A percentile compares a stretch with the other conserved stretches of the same genome.
Evolutionary conservation across 2,113 vertebrate genomes (phyloP).

Genomic region (Picathartes gymnocephalus): DNA sequence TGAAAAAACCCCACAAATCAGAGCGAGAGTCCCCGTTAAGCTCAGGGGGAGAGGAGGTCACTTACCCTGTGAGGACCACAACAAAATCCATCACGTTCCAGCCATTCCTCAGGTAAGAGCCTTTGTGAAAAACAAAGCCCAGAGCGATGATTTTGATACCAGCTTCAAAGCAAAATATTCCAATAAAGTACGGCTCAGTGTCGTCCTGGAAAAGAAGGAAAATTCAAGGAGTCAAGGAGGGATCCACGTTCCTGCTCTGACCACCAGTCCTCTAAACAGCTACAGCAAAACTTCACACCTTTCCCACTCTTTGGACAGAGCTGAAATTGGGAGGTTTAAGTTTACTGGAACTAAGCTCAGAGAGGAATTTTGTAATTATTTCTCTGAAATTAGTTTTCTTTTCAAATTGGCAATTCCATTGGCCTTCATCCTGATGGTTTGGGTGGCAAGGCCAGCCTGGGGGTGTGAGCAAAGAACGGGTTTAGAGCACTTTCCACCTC

Average conservation of each 20-base stretch:
- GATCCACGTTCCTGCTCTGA: background rate
- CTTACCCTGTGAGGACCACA: slow-evolving; percentile 96
- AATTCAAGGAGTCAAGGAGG: background rate
- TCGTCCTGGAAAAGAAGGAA: slow-evolving; percentile 78
- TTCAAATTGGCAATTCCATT: background rate
- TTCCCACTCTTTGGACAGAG: background rate
- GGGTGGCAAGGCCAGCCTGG: no score
- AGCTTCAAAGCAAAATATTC: slow-evolving; percentile 99
- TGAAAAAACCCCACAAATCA: background rate
- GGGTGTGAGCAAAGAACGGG: no score
- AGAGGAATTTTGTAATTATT: background rate
- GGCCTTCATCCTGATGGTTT: background rate
- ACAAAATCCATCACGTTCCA: slow-evolving; percentile 99
- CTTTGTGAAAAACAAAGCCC: slow-evolving; percentile 96
- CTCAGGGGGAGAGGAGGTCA: background rate
- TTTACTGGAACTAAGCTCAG: background rate
- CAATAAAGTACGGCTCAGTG: slow-evolving; percentile 99
- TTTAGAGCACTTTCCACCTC: background rate
- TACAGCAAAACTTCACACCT: fast-evolving
- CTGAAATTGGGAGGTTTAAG: background rate
- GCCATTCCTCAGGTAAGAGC: slow-evolving; percentile 93
- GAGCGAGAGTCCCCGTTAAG: background rate
- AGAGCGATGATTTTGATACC: slow-evolving; percentile 98
- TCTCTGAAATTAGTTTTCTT: background rate
- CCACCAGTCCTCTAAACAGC: background rate